Percentiles rank a stretch among this genome's conserved stretches.
Conservation (phyloP, 2,888 invertebrate species). For the Dugesia japonica region DNA sequence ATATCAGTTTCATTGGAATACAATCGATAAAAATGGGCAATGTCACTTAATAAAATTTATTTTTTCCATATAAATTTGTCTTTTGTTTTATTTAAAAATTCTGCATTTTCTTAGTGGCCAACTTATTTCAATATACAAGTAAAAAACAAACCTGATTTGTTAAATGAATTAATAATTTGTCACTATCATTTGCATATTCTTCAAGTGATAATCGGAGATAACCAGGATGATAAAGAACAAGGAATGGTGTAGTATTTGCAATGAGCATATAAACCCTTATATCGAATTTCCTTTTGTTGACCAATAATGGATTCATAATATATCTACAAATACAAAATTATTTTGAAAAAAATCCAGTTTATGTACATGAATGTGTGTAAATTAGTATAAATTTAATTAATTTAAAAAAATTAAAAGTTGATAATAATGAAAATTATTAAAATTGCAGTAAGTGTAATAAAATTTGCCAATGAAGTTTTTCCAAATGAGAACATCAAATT, state of each 20-base stretch:
- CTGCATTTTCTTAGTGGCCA: too few species aligned
- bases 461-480: too few species aligned
- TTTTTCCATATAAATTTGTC: too few species aligned
- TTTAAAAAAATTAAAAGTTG: not conserved
- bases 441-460: too few species aligned
- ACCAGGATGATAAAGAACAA: conserved; percentile 46
- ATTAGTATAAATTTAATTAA: too few species aligned
- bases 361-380: too few species aligned
- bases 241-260: conserved; percentile 44
- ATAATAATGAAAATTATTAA: not conserved
- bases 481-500: too few species aligned
- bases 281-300: conserved; percentile 47
- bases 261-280: conserved; percentile 47
- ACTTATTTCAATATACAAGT: too few species aligned
- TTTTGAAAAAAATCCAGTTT: not conserved
- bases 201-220: conserved; percentile 44
- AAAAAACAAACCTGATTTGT: conserved; percentile 44
- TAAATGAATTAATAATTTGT: conserved; percentile 44
- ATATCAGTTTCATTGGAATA: too few species aligned
- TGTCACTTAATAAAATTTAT: too few species aligned
- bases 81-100: too few species aligned
- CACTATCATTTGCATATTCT: conserved; percentile 42
- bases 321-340: conserved; percentile 40
- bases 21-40: too few species aligned
- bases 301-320: conserved; percentile 43